These are phyloP conservation scores for Mohoua ochrocephala DNA, from an alignment of 2,113 vertebrate genomes.

Conservation along the genomic window DNA sequence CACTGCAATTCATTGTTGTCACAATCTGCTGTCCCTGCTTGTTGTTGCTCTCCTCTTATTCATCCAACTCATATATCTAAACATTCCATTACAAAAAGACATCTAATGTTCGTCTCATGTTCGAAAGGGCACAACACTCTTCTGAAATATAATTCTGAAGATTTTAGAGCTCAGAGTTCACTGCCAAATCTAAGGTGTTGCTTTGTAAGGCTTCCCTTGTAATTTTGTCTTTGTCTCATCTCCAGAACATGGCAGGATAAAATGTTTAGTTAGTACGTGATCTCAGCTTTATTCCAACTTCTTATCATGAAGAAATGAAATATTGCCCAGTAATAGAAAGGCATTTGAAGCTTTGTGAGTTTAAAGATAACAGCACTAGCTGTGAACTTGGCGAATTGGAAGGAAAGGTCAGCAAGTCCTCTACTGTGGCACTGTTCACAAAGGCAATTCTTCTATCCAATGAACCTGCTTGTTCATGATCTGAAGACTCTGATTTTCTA, in stretches of 20 bases:
- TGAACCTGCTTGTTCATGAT: neutral
- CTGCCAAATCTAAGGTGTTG: slow-evolving; percentile 9
- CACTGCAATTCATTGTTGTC: slow-evolving; percentile 65
- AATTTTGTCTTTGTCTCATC: slow-evolving; percentile 39
- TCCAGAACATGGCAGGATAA: neutral
- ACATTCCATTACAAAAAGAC: slow-evolving; percentile 67
- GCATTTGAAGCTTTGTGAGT: slow-evolving; percentile 44
- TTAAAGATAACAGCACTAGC: slow-evolving; percentile 48
- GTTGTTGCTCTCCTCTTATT: slow-evolving; percentile 56
- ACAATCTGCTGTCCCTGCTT: slow-evolving; percentile 63
- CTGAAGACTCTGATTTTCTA: neutral
- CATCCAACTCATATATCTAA: slow-evolving; percentile 67
- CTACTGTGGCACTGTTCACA: neutral
- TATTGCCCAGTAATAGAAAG: slow-evolving; percentile 46
- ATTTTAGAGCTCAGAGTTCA: slow-evolving; percentile 41
- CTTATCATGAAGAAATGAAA: slow-evolving; percentile 58
- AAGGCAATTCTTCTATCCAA: neutral
- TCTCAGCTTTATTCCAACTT: slow-evolving; percentile 39
- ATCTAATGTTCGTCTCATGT: slow-evolving; percentile 56
- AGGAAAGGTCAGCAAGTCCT: slow-evolving; percentile 46
- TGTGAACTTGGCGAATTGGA: neutral
- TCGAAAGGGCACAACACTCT: slow-evolving; percentile 45
- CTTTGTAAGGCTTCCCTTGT: slow-evolving; percentile 8
- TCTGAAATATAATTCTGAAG: slow-evolving; percentile 45
- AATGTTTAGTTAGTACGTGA: slow-evolving; percentile 34